Conservation (phyloP, 1,140 invertebrate species). For the Trichogramma pretiosum region DNA sequence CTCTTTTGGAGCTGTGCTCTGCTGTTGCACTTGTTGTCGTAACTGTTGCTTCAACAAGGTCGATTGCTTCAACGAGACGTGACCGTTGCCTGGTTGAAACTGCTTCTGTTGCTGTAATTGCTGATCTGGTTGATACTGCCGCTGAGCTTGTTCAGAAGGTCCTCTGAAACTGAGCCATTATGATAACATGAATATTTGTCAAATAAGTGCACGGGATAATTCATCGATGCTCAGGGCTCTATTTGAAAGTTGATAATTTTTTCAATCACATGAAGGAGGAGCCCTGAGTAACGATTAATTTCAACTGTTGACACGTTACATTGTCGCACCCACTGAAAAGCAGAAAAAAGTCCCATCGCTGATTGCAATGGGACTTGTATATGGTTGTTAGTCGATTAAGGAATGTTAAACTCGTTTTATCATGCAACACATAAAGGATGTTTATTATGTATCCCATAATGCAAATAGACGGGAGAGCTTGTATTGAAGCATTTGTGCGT, state of each 20-base stretch:
- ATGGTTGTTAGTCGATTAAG: slow-evolving; percentile 37
- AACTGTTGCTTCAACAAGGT: slow-evolving; percentile 26
- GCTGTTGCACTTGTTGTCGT: background rate
- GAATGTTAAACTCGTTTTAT: slow-evolving; percentile 28
- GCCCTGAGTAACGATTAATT: background rate
- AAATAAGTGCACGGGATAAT: too few species aligned
- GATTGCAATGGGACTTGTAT: slow-evolving; percentile 9
- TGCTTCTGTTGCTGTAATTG: too few species aligned
- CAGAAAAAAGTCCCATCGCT: too few species aligned
- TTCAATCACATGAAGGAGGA: too few species aligned
- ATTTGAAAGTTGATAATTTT: too few species aligned
- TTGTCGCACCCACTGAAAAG: slow-evolving; percentile 9
- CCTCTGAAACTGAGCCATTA: slow-evolving; percentile 32
- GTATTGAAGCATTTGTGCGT: too few species aligned
- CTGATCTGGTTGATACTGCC: slow-evolving; percentile 27
- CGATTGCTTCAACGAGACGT: slow-evolving; percentile 39
- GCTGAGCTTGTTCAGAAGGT: background rate
- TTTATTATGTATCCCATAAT: too few species aligned
- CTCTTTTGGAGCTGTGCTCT: slow-evolving; percentile 11
- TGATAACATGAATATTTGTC: too few species aligned
- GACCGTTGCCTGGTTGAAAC: too few species aligned
- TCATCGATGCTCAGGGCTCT: too few species aligned
- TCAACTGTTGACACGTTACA: background rate
- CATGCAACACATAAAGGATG: slow-evolving; percentile 33
- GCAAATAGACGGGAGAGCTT: slow-evolving; percentile 19